Evolutionary conservation across 2,888 invertebrate species (phyloP), one percentile per base, ranked within the genome.

Genomic region (Thereva nobilitata): DNA sequence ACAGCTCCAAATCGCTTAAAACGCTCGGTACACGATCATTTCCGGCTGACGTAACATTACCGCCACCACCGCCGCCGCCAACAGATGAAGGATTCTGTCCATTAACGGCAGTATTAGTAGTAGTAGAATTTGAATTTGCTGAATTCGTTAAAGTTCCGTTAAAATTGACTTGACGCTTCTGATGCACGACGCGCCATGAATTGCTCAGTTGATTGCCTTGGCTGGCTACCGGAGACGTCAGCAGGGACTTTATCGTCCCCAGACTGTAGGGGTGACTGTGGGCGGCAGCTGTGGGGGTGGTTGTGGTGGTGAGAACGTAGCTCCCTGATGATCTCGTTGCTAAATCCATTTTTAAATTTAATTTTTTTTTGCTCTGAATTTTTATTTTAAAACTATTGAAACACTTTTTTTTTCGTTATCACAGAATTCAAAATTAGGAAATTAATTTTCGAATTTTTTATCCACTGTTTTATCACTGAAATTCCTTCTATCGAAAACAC

Each of bases 141-240:
- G 3, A n/a, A 38, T 47, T n/a, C 45, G 49, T 23, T 23, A 23
- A 23, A 23, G 23, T 23, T 23, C 23, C 23, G 23, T 23, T 23
- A 23, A 23, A 34, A 49, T n/a, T 38, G 5, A 23, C 12, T 40
- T 44, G 49, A 12, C 64, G 63, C 45, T 68, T 68, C 35, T 68
- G 68, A 64, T 68, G 68, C 6, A 68, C 68, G 23, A 68, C 68
- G 4, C 68, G 66, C 49, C 64, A 56, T 2, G 40, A 55, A 45
- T 56, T 66, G 10, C 45, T 57, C 38, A 63, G 4, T 44, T 53
- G 64, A 9, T 52, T 47, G n/a, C 34, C 64, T 1, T 67, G 66
- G 9, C 50, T 41, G n/a, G 52, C 54, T n/a, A 61, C 49, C 3
- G 69, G 55, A 23, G 54, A 59, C 4, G 64, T 34, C n/a, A 67